Conservation (phyloP, 1,140 invertebrate genomes). For the Chlorops oryzae region DNA sequence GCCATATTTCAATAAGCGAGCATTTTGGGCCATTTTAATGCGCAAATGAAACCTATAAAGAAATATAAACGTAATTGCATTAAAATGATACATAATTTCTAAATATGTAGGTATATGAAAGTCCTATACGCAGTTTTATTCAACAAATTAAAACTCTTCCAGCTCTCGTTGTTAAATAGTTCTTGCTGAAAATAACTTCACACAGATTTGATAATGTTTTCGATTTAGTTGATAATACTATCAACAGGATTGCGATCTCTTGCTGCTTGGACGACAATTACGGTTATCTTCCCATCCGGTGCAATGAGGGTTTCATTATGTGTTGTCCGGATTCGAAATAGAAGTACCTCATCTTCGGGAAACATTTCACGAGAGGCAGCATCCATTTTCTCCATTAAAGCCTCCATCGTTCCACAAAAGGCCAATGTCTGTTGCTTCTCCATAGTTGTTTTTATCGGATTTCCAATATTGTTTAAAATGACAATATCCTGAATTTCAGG, state of each 20-base stretch:
- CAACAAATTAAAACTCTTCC: too few species aligned
- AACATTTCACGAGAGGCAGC: constrained; percentile 31
- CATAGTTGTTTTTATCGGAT: constrained; percentile 39
- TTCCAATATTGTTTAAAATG: constrained; percentile 36
- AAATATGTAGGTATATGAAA: too few species aligned
- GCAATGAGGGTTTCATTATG: constrained; percentile 33
- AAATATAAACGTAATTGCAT: too few species aligned
- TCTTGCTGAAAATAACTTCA: too few species aligned
- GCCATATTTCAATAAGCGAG: too few species aligned
- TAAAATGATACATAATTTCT: too few species aligned
- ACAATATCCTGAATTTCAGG: constrained; percentile 35
- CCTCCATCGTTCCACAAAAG: constrained; percentile 36
- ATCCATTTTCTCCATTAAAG: constrained; percentile 32
- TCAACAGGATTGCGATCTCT: constrained; percentile 22
- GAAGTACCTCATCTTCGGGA: constrained; percentile 21
- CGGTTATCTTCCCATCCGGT: constrained; percentile 40
- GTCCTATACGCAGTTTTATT: too few species aligned
- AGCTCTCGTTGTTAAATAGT: too few species aligned
- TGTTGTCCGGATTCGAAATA: constrained; percentile 36
- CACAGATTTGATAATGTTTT: too few species aligned
- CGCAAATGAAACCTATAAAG: too few species aligned
- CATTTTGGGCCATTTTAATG: too few species aligned
- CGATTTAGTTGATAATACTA: too few species aligned
- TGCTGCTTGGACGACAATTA: constrained; percentile 36
- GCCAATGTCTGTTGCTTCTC: constrained; percentile 23